Evolutionary conservation across 2,888 invertebrate species (phyloP).

Genomic region (Lasioglossum malachurum): DNA sequence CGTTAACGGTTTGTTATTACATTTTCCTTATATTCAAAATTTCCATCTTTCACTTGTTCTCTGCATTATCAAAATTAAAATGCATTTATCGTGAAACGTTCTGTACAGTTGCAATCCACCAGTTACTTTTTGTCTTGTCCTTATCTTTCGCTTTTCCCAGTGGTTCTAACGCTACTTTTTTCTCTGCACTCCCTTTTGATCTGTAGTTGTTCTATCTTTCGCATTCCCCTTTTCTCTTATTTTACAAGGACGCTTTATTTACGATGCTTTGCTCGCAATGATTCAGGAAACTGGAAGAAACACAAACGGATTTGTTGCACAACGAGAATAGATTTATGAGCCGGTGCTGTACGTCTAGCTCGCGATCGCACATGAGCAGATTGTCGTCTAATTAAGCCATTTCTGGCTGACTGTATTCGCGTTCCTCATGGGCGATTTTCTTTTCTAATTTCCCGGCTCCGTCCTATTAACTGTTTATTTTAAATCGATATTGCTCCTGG

Average conservation of each 20-base stretch:
- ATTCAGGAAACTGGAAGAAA: constrained; percentile 1
- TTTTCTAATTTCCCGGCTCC: constrained; percentile 23
- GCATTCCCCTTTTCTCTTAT: not conserved
- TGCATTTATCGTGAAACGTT: not conserved
- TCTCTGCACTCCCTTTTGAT: not conserved
- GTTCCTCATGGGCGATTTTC: not conserved
- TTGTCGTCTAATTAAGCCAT: constrained; percentile 41
- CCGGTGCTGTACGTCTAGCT: not conserved
- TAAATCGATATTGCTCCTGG: constrained; percentile 10
- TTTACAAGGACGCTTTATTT: not conserved
- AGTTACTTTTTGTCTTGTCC: not conserved
- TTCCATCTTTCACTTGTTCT: not conserved
- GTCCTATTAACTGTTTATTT: constrained; percentile 52
- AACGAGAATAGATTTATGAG: constrained; percentile 29
- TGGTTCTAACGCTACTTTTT: not conserved
- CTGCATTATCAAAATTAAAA: not conserved
- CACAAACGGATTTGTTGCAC: not conserved
- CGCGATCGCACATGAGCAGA: constrained; percentile 27
- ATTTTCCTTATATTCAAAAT: not conserved
- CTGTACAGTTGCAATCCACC: not conserved
- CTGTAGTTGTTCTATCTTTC: not conserved
- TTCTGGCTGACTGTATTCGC: constrained; percentile 15
- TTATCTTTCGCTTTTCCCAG: not conserved
- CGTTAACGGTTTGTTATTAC: not conserved
- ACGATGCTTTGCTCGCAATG: constrained; percentile 28